Conservation (phyloP, 1,140 invertebrate species). For the Cyphomyrmex costatus region DNA sequence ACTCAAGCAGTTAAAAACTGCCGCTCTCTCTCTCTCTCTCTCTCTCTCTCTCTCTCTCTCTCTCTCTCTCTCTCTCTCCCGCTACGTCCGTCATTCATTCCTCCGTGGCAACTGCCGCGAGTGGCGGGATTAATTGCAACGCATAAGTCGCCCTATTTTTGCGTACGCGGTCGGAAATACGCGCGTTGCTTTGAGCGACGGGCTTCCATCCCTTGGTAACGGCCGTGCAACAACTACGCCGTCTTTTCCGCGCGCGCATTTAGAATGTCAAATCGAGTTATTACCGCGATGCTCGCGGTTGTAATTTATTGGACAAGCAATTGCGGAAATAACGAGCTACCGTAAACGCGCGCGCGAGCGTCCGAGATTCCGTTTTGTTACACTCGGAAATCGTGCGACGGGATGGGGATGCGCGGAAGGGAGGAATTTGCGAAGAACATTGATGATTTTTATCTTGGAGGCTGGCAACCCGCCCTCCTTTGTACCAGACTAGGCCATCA, state of each 20-base stretch:
- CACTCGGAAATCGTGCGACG: conserved; percentile 30
- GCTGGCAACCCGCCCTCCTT: neutral
- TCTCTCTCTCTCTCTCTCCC: too few species aligned
- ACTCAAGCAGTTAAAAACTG: conserved; percentile 11
- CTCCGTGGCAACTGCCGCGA: neutral
- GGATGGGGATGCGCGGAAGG: neutral
- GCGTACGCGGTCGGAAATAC: neutral
- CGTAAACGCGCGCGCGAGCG: neutral
- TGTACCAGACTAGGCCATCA: conserved; percentile 24
- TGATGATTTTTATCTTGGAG: conserved; percentile 55
- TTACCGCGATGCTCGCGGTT: conserved; percentile 27
- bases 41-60: too few species aligned
- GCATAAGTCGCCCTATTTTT: conserved; percentile 42
- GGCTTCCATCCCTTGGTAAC: neutral
- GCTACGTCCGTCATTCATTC: conserved; percentile 25
- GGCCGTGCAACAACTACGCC: neutral
- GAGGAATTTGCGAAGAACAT: neutral
- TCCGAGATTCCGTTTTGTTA: conserved; percentile 19
- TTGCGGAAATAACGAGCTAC: conserved; percentile 38
- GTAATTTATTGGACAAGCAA: conserved; percentile 47
- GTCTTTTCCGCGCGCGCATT: neutral
- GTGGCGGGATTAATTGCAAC: conserved; percentile 47
- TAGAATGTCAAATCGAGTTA: conserved; percentile 7
- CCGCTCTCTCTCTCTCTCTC: too few species aligned
- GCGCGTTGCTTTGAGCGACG: neutral